Conservation (phyloP, 1,140 invertebrate species). For the Epicauta chinensis region DNA sequence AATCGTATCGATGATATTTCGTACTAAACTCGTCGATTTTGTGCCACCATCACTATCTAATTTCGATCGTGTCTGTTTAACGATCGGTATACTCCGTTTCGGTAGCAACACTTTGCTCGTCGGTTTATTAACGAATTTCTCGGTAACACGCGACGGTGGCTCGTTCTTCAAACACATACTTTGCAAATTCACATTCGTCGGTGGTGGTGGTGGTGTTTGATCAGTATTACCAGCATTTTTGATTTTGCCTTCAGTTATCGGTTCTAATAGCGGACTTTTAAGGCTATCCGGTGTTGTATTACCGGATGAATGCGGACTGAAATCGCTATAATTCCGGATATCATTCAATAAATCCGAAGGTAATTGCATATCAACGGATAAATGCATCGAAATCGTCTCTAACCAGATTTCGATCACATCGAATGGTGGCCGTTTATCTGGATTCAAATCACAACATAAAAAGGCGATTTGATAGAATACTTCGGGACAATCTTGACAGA, state of each 20-base stretch:
- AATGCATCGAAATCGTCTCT: constrained; percentile 65
- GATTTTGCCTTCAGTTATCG: constrained; percentile 37
- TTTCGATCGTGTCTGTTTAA: neutral
- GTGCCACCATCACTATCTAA: neutral
- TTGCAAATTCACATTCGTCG: constrained; percentile 26
- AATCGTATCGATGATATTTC: constrained; percentile 38
- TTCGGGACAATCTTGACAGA: constrained; percentile 81
- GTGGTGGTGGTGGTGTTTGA: constrained; percentile 1
- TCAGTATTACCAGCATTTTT: constrained; percentile 32
- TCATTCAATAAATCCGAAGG: constrained; percentile 67
- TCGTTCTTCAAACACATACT: constrained; percentile 26
- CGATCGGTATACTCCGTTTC: neutral
- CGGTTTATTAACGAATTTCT: constrained; percentile 13
- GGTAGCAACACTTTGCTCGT: constrained; percentile 4
- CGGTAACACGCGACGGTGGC: constrained; percentile 28
- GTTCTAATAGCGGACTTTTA: constrained; percentile 37
- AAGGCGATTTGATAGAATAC: constrained; percentile 83
- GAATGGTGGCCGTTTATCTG: constrained; percentile 80
- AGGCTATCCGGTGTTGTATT: constrained; percentile 52
- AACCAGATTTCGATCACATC: constrained; percentile 81
- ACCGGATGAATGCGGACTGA: constrained; percentile 53
- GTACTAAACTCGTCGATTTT: constrained; percentile 25
- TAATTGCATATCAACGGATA: constrained; percentile 55
- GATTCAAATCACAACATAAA: constrained; percentile 81
- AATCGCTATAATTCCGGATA: constrained; percentile 62